phyloP scores from a whole-genome alignment of 2,113 vertebrate genomes.

The Cairina moschata region DNA sequence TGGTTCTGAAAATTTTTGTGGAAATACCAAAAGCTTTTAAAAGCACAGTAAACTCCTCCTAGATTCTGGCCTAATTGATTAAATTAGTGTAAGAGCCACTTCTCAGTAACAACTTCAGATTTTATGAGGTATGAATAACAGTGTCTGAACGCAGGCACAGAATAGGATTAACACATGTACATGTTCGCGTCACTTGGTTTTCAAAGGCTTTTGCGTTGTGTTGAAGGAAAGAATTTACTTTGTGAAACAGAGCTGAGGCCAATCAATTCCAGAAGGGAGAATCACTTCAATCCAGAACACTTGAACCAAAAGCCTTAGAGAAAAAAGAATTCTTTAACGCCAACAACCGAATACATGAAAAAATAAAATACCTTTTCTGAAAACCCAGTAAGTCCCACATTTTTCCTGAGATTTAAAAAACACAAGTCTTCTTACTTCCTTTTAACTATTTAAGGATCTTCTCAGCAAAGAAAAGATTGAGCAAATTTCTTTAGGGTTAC shows the following conservation, averaged over 20 bases:
- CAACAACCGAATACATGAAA: neutral
- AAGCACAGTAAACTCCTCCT: neutral
- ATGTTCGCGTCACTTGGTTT: neutral
- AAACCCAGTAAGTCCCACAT: neutral
- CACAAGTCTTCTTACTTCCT: neutral
- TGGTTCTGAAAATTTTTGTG: neutral
- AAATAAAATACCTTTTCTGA: neutral
- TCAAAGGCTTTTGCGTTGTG: constrained; percentile 47
- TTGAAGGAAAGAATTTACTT: constrained; percentile 33
- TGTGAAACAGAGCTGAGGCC: constrained; percentile 20
- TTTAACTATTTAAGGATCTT: neutral
- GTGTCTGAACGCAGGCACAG: constrained; percentile 35
- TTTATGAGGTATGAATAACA: constrained; percentile 27
- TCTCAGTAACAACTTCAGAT: neutral
- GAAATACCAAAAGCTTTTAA: constrained; percentile 24
- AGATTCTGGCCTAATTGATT: constrained; percentile 41
- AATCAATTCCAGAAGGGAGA: constrained; percentile 60
- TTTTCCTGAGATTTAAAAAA: neutral
- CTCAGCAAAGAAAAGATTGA: neutral
- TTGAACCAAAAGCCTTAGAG: neutral
- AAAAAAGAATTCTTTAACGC: neutral
- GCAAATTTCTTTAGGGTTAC: neutral
- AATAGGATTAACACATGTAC: constrained; percentile 31
- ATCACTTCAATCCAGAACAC: neutral
- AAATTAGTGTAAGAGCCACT: constrained; percentile 33